A percentile compares a stretch with the other conserved stretches of the same genome.
Evolutionary conservation across 2,113 vertebrate genomes (phyloP).

Genomic region (Tympanuchus pallidicinctus): DNA sequence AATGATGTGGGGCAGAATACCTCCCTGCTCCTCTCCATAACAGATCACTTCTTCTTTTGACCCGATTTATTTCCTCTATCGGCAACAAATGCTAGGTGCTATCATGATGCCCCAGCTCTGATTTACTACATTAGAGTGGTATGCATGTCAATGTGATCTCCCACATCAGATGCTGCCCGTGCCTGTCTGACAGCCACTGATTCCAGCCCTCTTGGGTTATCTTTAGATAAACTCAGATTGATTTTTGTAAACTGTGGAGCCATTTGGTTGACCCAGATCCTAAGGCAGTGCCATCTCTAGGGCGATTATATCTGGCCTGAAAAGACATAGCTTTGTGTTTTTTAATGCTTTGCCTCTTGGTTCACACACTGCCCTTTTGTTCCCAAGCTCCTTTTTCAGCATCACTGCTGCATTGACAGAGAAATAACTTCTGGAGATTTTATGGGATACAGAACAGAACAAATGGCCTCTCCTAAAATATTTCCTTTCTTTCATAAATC

Average conservation of each 20-base stretch:
- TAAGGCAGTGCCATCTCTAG: not conserved
- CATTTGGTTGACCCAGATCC: accelerated
- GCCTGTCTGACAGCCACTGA: accelerated
- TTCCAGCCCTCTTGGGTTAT: not conserved
- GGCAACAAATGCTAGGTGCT: not conserved
- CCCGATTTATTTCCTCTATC: not conserved
- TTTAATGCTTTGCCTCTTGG: not conserved
- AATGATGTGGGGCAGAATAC: accelerated
- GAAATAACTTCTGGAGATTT: not conserved
- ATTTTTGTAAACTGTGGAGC: not conserved
- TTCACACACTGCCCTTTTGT: not conserved
- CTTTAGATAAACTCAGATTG: accelerated
- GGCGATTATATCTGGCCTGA: not conserved
- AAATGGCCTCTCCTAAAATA: not conserved
- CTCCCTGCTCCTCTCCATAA: not conserved
- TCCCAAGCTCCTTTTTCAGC: not conserved
- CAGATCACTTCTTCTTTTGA: not conserved
- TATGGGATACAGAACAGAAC: not conserved
- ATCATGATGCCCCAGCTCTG: accelerated
- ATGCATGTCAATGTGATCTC: accelerated
- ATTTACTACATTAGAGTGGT: accelerated
- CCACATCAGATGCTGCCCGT: not conserved
- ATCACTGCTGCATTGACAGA: not conserved
- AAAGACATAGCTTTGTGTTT: not conserved
- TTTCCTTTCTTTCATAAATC: not conserved